Evolutionary conservation across 2,888 invertebrate genomes (phyloP).

Genomic region (Cryptocheilus praepositus): DNA sequence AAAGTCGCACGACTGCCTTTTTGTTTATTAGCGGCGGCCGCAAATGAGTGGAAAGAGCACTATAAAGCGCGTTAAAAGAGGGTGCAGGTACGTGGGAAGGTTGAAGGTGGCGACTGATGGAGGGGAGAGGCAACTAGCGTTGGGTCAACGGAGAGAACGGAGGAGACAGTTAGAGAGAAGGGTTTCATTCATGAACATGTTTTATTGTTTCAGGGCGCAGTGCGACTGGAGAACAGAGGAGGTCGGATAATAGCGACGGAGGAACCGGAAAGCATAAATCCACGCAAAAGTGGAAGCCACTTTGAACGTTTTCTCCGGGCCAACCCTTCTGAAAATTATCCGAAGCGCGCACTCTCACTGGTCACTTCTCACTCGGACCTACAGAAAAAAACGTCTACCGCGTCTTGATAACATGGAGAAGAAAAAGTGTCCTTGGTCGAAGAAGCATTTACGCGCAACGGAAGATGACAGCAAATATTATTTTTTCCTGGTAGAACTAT

Average conservation of each 20-base stretch:
- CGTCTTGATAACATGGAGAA: too few species aligned
- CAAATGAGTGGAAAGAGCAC: conserved; percentile 63
- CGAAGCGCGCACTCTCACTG: too few species aligned
- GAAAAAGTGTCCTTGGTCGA: too few species aligned
- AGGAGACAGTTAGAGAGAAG: conserved; percentile 45
- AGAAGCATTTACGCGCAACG: too few species aligned
- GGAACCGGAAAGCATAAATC: conserved; percentile 72
- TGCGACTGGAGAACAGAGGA: conserved; percentile 60
- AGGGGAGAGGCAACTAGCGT: conserved; percentile 25
- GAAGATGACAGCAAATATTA: too few species aligned
- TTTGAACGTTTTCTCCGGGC: conserved; percentile 54
- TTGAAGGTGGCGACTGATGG: conserved; percentile 37
- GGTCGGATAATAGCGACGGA: conserved; percentile 65
- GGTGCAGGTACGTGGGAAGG: conserved; percentile 40
- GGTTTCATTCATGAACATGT: conserved; percentile 71
- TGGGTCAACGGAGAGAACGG: conserved; percentile 7
- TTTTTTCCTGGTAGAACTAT: too few species aligned
- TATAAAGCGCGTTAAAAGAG: conserved; percentile 65
- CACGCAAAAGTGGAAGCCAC: conserved; percentile 63
- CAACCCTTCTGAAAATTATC: conserved; percentile 31
- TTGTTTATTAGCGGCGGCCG: conserved; percentile 40
- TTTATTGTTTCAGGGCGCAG: conserved; percentile 71
- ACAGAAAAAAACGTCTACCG: too few species aligned
- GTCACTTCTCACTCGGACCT: too few species aligned
- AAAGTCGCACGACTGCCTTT: too few species aligned